Conservation (phyloP, 1,140 invertebrate species). For the Microplitis mediator region DNA sequence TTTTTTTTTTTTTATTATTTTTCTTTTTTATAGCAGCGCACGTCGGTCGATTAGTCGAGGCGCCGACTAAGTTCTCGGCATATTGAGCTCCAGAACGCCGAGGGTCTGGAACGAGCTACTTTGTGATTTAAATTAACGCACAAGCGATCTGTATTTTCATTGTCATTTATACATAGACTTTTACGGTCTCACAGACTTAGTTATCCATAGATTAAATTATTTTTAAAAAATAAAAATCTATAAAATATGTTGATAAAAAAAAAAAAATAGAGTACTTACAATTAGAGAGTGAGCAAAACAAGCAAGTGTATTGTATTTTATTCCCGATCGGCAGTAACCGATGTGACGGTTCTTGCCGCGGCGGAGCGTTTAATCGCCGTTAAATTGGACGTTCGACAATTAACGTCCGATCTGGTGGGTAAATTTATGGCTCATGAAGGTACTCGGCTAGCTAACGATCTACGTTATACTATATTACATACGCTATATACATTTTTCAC, state of each 20-base stretch:
- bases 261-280: background rate
- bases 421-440: constrained; percentile 31
- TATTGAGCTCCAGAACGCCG: background rate
- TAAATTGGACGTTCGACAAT: constrained; percentile 32
- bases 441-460: constrained; percentile 14
- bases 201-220: background rate
- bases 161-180: background rate
- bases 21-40: background rate
- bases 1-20: background rate
- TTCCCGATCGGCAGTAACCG: constrained; percentile 22
- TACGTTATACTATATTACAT: background rate
- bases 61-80: background rate
- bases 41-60: background rate
- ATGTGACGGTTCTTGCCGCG: constrained; percentile 17
- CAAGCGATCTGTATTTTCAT: background rate
- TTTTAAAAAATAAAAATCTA: too few species aligned
- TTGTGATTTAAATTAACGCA: background rate
- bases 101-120: background rate
- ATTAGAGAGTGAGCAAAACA: background rate
- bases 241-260: too few species aligned
- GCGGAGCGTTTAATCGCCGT: constrained; percentile 28
- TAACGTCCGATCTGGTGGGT: constrained; percentile 25
- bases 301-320: constrained; percentile 16
- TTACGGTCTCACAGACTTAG: background rate
- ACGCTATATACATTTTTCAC: background rate